Evolutionary conservation across 92 coral and sea anemone species (phyloP), one percentile per base, ranked within the genome.

Genomic region (Palythoa grandiflora): DNA sequence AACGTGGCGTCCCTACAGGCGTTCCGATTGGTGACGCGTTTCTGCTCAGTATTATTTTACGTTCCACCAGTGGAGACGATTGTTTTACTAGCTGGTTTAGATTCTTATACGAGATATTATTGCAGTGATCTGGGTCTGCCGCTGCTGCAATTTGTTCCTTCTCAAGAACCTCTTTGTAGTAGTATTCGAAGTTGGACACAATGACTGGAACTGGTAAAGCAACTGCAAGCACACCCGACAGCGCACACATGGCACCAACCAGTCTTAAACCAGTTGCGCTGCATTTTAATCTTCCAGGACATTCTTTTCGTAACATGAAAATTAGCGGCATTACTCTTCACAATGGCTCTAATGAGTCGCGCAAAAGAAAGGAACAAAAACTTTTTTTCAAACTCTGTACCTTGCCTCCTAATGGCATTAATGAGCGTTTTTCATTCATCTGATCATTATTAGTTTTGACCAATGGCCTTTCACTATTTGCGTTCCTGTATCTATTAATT

Each of bases 171-270:
- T 91, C 96, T 72, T 97, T 97, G 91, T 97, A 97, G 92, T 94
- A 97, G 84, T 92, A 95, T 40, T 97, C 99, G 66, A 97, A 97
- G 91, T 97, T 97, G 38, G 97, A 94, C 66, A 97, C 99, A 40
- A 97, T 97, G 21, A 97, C 99, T 1, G 99, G 99, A 1, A 97
- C 99, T 0, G 99, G 99, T 1, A 97, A 88, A n/a, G 99, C 99
- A 2, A 97, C 95, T 17, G 99, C 99, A 10, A 97, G 85, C 19
- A 97, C 98, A 0, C 99, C 99, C 2, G 99, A 95, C 35, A 97
- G 80, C 3, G 97, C 99, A 28, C 99, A 97, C 86, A 97, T 72
- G 0, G 98, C 94, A 36, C 99, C 99, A 0, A 97, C 94, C 40
- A 93, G 77, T 92, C 88, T 95, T n/a, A n/a, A n/a, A n/a, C n/a